phyloP scores from a whole-genome alignment of 2,797 vertebrate species.

The Silurus aristotelis region DNA sequence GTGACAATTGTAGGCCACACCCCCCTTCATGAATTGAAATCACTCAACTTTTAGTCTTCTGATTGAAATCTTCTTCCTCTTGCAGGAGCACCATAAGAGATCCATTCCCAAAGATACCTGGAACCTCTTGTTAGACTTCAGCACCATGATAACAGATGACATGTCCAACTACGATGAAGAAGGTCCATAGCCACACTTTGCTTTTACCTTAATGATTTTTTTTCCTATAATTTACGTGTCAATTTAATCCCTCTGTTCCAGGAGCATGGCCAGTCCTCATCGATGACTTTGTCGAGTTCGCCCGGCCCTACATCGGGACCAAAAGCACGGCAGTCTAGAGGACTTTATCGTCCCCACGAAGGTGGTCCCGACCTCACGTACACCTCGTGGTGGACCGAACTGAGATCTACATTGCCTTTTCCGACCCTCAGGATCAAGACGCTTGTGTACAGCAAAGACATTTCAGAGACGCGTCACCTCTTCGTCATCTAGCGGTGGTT shows the following conservation, averaged over 20 bases:
- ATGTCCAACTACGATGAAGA: conserved; percentile 99
- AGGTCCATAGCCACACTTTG: conserved; percentile 74
- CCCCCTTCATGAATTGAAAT: background rate
- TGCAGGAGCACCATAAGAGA: conserved; percentile 96
- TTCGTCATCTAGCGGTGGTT: conserved; percentile 87
- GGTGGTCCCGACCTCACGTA: conserved; percentile 76
- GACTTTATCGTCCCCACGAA: conserved; percentile 45
- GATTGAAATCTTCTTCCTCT: conserved; percentile 14
- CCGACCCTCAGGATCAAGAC: conserved; percentile 85
- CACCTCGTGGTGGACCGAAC: conserved; percentile 76
- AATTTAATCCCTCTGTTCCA: conserved; percentile 52
- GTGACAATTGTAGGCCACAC: background rate
- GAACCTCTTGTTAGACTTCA: conserved; percentile 99
- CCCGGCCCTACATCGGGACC: conserved; percentile 94
- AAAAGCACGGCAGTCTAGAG: conserved; percentile 95
- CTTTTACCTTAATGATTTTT: background rate
- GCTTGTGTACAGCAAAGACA: conserved; percentile 88
- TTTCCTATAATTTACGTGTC: too few species aligned
- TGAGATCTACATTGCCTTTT: conserved; percentile 88
- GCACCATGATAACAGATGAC: conserved; percentile 98
- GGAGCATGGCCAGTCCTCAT: conserved; percentile 98
- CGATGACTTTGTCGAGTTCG: conserved; percentile 99
- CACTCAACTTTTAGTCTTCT: background rate
- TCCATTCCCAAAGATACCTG: conserved; percentile 98
- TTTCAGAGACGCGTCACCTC: conserved; percentile 87